These are phyloP conservation scores for Poecilia wingei DNA, from an alignment of 2,797 vertebrate species.

Conservation along the genomic window DNA sequence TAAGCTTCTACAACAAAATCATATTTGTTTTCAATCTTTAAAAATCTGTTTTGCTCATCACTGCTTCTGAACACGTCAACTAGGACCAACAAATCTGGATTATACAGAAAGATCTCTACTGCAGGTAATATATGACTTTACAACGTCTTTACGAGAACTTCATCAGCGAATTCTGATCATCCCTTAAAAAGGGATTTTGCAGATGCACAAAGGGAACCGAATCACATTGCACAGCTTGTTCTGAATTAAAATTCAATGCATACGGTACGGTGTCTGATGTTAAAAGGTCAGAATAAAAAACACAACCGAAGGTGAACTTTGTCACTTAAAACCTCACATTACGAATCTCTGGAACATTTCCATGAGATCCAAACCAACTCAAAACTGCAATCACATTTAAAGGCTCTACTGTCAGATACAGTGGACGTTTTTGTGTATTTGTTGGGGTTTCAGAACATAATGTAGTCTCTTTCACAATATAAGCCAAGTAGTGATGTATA, in stretches of 20 bases:
- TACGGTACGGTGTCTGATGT: slow-evolving; percentile 38
- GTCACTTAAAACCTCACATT: neutral
- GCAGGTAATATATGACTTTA: neutral
- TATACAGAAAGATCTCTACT: neutral
- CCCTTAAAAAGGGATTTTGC: neutral
- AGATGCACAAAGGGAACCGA: neutral
- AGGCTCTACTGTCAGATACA: neutral
- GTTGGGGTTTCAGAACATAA: neutral
- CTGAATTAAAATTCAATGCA: slow-evolving; percentile 32
- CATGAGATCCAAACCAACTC: slow-evolving; percentile 12
- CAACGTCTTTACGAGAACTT: neutral
- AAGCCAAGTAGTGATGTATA: neutral
- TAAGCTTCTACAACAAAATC: neutral
- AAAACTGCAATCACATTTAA: slow-evolving; percentile 2
- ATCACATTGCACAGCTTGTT: slow-evolving; percentile 10
- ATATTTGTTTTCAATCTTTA: neutral
- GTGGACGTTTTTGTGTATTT: neutral
- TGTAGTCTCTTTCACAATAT: slow-evolving; percentile 1
- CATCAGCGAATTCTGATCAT: neutral
- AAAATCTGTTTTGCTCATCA: neutral
- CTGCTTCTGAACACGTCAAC: neutral
- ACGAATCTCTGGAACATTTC: neutral
- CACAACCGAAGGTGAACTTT: slow-evolving; percentile 12
- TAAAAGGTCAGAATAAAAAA: slow-evolving; percentile 31
- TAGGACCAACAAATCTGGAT: neutral